These are phyloP conservation scores for Leucozona laternaria DNA, from an alignment of 2,888 invertebrate species.

Conservation along the genomic window DNA sequence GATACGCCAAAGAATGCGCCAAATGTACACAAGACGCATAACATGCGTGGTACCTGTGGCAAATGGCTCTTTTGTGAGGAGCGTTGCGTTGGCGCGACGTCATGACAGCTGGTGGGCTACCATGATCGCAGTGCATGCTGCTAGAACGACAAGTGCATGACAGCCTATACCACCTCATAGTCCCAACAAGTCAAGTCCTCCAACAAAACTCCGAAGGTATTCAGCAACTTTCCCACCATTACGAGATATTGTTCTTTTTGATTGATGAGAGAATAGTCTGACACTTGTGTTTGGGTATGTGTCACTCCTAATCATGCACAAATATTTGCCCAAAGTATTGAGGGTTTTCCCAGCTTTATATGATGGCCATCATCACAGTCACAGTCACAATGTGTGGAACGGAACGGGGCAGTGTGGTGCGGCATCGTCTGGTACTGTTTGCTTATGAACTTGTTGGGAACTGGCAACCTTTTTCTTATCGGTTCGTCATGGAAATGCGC, in stretches of 20 bases:
- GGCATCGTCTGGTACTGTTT: slow-evolving; percentile 48
- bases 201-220: slow-evolving; percentile 17
- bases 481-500: slow-evolving; percentile 48
- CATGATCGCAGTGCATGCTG: slow-evolving; percentile 8
- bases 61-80: slow-evolving; percentile 45
- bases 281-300: slow-evolving; percentile 38
- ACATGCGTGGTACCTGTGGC: slow-evolving; percentile 36
- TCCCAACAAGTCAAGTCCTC: slow-evolving; percentile 30
- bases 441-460: slow-evolving; percentile 56
- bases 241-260: slow-evolving; percentile 66
- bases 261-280: slow-evolving; percentile 62
- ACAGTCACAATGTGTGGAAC: background rate
- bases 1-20: slow-evolving; percentile 72
- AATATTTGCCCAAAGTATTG: slow-evolving; percentile 72
- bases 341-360: slow-evolving; percentile 63
- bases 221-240: slow-evolving; percentile 71
- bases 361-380: too few relatives aligned
- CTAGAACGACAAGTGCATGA: slow-evolving; percentile 67
- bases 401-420: background rate
- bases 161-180: slow-evolving; percentile 33
- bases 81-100: slow-evolving; percentile 56
- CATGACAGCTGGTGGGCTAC: slow-evolving; percentile 61
- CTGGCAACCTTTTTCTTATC: slow-evolving; percentile 67
- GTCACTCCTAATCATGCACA: slow-evolving; percentile 70
- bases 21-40: slow-evolving; percentile 58